Conservation (phyloP, 2,888 invertebrate genomes). For the Troides helena region DNA sequence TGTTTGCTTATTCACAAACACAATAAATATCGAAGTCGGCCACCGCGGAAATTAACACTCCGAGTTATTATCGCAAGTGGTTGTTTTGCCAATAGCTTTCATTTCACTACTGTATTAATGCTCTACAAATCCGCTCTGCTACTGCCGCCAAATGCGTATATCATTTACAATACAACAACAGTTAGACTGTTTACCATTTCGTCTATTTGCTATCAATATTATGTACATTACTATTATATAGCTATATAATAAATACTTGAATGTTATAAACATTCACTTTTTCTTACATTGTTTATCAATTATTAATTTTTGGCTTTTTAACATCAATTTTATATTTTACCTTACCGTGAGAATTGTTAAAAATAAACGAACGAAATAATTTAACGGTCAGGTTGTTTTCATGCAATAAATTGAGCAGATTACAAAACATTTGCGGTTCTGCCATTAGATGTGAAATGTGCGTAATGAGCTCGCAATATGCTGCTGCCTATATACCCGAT, state of each 20-base stretch:
- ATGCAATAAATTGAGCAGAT: conserved; percentile 23
- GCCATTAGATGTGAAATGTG: conserved; percentile 39
- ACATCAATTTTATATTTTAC: too few species aligned
- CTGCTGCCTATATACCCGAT: conserved; percentile 36
- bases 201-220: too few species aligned
- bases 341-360: neutral
- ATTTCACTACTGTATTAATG: conserved; percentile 23
- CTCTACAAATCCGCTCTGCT: conserved; percentile 26
- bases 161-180: conserved; percentile 18
- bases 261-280: too few species aligned
- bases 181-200: neutral
- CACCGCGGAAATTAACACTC: conserved; percentile 19
- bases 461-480: conserved; percentile 38
- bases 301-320: too few species aligned
- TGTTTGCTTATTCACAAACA: conserved; percentile 12
- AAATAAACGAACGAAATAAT: neutral
- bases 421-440: conserved; percentile 37
- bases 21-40: conserved; percentile 13
- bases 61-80: conserved; percentile 23
- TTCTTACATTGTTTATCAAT: too few species aligned
- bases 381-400: conserved; percentile 8
- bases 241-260: too few species aligned
- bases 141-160: conserved; percentile 27
- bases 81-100: conserved; percentile 26
- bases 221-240: too few species aligned